Evolutionary conservation across 1,140 invertebrate species (phyloP).

Genomic region (Drosophila paulistorum): DNA sequence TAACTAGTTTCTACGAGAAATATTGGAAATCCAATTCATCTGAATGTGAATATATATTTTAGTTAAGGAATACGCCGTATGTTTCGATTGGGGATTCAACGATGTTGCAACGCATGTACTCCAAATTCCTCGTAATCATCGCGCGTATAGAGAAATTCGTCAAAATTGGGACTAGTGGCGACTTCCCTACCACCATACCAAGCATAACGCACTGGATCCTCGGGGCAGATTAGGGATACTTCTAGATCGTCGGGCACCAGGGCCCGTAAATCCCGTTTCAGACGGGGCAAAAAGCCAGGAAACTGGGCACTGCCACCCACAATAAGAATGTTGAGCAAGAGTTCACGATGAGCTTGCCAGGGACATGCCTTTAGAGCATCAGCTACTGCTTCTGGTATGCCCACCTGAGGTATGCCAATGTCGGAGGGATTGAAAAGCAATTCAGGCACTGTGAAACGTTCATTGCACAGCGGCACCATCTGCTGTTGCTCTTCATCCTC

Average conservation of each 20-base stretch:
- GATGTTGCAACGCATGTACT: constrained; percentile 79
- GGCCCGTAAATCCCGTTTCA: constrained; percentile 91
- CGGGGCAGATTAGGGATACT: constrained; percentile 88
- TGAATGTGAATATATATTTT: constrained; percentile 1
- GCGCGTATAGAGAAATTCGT: constrained; percentile 89
- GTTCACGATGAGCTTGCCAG: constrained; percentile 90
- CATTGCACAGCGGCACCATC: constrained; percentile 94
- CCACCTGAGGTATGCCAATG: constrained; percentile 94
- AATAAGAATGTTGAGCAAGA: constrained; percentile 94
- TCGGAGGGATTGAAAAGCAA: constrained; percentile 97
- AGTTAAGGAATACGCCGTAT: neutral
- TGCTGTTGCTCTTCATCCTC: constrained; percentile 85
- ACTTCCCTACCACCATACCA: constrained; percentile 94
- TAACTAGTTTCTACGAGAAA: constrained; percentile 5
- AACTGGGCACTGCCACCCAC: constrained; percentile 95
- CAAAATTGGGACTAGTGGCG: constrained; percentile 89
- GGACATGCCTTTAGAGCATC: constrained; percentile 89
- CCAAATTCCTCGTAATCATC: constrained; percentile 96
- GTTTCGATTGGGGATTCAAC: constrained; percentile 21
- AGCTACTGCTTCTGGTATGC: constrained; percentile 95
- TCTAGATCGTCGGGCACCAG: constrained; percentile 90
- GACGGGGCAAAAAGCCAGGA: constrained; percentile 92
- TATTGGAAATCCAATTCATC: neutral
- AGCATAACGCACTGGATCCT: constrained; percentile 91
- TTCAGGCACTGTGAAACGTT: constrained; percentile 96